A percentile compares a stretch with the other conserved stretches of the same genome.
Evolutionary conservation across 2,113 vertebrate species (phyloP).

Genomic region (Alexandromys fortis): DNA sequence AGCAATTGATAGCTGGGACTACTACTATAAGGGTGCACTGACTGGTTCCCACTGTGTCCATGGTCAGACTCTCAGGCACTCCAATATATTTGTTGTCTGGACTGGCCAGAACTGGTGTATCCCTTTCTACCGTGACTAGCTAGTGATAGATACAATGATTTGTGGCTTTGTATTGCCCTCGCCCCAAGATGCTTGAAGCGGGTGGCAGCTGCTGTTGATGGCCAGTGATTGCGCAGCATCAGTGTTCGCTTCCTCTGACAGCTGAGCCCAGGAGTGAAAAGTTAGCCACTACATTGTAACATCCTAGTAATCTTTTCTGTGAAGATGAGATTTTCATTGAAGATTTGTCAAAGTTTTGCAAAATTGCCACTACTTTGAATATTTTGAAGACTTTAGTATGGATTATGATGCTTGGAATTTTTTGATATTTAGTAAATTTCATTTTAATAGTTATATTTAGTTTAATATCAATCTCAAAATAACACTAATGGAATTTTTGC

Average conservation of each 20-base stretch:
- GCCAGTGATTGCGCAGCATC: background rate
- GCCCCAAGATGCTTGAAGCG: accelerated
- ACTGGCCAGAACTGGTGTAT: background rate
- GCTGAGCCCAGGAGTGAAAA: accelerated
- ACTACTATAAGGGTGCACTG: accelerated
- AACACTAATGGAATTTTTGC: background rate
- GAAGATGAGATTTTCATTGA: background rate
- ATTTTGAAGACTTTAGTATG: background rate
- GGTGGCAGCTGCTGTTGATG: background rate
- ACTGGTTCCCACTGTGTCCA: too few relatives aligned
- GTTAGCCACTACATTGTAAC: accelerated
- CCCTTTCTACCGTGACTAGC: background rate
- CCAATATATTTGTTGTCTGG: accelerated
- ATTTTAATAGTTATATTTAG: background rate
- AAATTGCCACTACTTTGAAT: background rate
- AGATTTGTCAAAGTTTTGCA: background rate
- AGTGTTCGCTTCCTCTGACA: accelerated
- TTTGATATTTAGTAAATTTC: background rate
- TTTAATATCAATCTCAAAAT: background rate
- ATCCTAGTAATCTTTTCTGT: background rate
- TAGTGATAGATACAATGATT: accelerated
- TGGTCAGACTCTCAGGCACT: background rate
- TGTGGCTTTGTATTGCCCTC: background rate
- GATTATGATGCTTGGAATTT: background rate
- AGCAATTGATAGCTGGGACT: too few relatives aligned